These are phyloP conservation scores for Patella ulyssiponensis DNA, from an alignment of 2,888 invertebrate species.

Conservation along the genomic window DNA sequence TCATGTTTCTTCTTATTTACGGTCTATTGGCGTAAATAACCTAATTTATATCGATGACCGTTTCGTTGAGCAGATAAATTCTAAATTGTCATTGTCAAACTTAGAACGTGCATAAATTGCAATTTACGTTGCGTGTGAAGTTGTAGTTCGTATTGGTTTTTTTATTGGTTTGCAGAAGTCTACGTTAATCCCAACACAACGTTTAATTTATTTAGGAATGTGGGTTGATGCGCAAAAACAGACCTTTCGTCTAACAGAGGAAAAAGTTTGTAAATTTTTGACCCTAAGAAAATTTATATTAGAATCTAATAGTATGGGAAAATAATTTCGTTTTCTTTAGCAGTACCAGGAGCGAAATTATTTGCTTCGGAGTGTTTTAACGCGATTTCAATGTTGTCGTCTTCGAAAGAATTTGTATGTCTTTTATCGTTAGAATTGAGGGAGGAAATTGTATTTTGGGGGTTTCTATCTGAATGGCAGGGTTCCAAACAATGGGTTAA, in stretches of 20 bases:
- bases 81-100: background rate
- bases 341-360: background rate
- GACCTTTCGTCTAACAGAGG: too few relatives aligned
- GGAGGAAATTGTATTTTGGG: background rate
- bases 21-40: background rate
- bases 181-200: too few relatives aligned
- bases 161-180: too few relatives aligned
- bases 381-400: background rate
- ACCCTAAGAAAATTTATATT: background rate
- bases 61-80: background rate
- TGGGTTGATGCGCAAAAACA: too few relatives aligned
- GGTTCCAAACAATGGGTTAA: background rate
- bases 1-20: background rate
- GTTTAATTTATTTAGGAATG: too few relatives aligned
- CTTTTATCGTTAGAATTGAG: too few relatives aligned
- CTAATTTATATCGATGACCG: background rate
- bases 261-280: too few relatives aligned
- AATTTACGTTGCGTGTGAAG: too few relatives aligned
- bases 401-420: too few relatives aligned
- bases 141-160: too few relatives aligned
- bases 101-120: too few relatives aligned
- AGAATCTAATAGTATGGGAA: background rate
- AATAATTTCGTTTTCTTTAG: background rate
- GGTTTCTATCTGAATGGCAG: background rate
- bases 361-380: background rate